Evolutionary conservation across 2,888 invertebrate genomes (phyloP).

Genomic region (Dilophus febrilis): DNA sequence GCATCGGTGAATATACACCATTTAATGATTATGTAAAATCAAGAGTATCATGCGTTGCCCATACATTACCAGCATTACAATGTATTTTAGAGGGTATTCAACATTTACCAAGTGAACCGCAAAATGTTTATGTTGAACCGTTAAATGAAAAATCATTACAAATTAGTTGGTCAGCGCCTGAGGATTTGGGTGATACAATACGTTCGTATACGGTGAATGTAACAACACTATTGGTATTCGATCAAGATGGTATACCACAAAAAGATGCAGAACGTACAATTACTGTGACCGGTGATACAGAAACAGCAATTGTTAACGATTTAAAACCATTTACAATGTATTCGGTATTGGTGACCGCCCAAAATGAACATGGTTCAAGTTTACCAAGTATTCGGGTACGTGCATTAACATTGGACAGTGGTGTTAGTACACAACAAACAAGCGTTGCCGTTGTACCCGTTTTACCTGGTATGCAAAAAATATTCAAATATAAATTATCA

Average conservation of each 20-base stretch:
- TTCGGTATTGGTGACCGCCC: slow-evolving; percentile 54
- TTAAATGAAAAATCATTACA: slow-evolving; percentile 53
- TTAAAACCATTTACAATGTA: slow-evolving; percentile 69
- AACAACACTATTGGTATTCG: slow-evolving; percentile 51
- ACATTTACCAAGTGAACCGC: slow-evolving; percentile 52
- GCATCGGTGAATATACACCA: slow-evolving; percentile 68
- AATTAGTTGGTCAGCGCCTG: slow-evolving; percentile 52
- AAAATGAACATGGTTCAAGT: slow-evolving; percentile 58
- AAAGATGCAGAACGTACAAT: slow-evolving; percentile 29
- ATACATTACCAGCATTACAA: slow-evolving; percentile 64
- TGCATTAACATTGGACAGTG: slow-evolving; percentile 50
- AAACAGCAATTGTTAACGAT: slow-evolving; percentile 40
- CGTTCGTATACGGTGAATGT: slow-evolving; percentile 54
- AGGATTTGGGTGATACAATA: slow-evolving; percentile 43
- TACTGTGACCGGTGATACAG: slow-evolving; percentile 41
- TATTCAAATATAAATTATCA: background rate
- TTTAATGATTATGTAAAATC: slow-evolving; percentile 70
- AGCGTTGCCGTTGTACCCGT: slow-evolving; percentile 43
- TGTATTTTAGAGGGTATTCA: slow-evolving; percentile 67
- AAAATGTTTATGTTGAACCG: slow-evolving; percentile 52
- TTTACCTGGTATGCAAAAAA: slow-evolving; percentile 33
- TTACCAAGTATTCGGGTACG: slow-evolving; percentile 57
- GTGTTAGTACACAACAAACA: slow-evolving; percentile 39
- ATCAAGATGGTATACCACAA: slow-evolving; percentile 26
- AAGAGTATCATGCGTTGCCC: slow-evolving; percentile 67